Evolutionary conservation across 2,113 vertebrate genomes (phyloP).

Genomic region (Platysternon megacephalum): DNA sequence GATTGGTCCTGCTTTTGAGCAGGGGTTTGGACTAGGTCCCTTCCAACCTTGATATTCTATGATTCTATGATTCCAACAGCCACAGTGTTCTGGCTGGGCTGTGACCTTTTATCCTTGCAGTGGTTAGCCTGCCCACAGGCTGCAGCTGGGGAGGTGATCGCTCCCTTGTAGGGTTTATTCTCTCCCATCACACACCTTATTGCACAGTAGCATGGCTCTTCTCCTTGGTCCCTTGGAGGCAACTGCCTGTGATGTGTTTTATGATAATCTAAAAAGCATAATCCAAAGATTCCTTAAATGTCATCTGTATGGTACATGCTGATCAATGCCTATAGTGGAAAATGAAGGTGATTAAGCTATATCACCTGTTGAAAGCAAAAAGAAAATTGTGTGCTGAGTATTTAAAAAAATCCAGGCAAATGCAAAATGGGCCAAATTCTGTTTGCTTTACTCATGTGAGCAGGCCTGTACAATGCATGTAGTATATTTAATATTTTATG

Average conservation of each 20-base stretch:
- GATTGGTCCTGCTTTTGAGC: no score
- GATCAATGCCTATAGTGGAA: not conserved
- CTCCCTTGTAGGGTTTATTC: no score
- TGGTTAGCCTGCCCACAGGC: no score
- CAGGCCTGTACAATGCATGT: not conserved
- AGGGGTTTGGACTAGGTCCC: no score
- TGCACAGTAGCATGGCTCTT: not conserved
- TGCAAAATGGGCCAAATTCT: accelerated
- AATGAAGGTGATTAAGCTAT: not conserved
- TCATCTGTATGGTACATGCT: not conserved
- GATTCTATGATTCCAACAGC: no score
- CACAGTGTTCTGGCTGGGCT: no score
- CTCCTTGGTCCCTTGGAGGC: accelerated
- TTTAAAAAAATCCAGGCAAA: not conserved
- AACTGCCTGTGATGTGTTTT: not conserved
- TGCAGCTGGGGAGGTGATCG: no score
- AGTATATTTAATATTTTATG: not conserved
- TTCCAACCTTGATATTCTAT: no score
- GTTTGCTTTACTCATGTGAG: not conserved
- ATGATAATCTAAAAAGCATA: not conserved
- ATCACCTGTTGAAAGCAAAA: not conserved
- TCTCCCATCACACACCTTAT: no score
- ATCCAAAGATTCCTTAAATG: not conserved
- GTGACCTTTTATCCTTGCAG: no score
- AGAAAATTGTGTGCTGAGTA: not conserved